A percentile compares a stretch with the other conserved stretches of the same genome.
These are phyloP conservation scores for Alces alces DNA, from an alignment of 2,113 vertebrate genomes.

Conservation along the genomic window DNA sequence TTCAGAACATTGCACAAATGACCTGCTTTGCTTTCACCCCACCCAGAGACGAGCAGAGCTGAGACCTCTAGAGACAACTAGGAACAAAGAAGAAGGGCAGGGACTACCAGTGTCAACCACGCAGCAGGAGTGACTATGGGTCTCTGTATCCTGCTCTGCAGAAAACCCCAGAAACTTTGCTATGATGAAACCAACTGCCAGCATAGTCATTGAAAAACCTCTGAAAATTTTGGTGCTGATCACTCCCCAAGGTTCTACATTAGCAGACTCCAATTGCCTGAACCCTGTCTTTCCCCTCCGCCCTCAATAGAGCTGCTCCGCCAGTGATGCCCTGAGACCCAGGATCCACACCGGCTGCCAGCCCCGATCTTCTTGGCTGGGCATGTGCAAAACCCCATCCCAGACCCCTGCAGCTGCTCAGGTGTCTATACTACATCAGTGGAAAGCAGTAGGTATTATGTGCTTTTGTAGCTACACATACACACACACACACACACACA, in stretches of 20 bases:
- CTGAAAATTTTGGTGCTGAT: background rate
- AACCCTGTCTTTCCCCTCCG: background rate
- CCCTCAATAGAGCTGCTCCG: background rate
- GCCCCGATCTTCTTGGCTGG: background rate
- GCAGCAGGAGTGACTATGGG: rapidly evolving
- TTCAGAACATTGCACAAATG: background rate
- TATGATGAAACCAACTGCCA: background rate
- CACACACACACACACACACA: too few relatives aligned
- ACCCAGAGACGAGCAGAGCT: background rate
- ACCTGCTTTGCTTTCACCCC: background rate
- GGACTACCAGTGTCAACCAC: background rate
- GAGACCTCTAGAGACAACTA: background rate
- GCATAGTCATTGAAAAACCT: background rate
- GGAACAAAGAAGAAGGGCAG: background rate
- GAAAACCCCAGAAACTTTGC: background rate
- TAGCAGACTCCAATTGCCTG: background rate
- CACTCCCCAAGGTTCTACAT: too few relatives aligned
- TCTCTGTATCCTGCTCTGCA: background rate
- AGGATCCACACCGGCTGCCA: background rate
- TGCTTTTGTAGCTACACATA: background rate
- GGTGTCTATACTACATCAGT: background rate
- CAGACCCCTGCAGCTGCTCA: background rate
- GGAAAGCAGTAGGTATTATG: background rate
- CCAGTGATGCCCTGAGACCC: background rate
- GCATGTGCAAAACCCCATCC: background rate